Conservation (phyloP, 1,140 invertebrate genomes). For the Leguminivora glycinivorella region DNA sequence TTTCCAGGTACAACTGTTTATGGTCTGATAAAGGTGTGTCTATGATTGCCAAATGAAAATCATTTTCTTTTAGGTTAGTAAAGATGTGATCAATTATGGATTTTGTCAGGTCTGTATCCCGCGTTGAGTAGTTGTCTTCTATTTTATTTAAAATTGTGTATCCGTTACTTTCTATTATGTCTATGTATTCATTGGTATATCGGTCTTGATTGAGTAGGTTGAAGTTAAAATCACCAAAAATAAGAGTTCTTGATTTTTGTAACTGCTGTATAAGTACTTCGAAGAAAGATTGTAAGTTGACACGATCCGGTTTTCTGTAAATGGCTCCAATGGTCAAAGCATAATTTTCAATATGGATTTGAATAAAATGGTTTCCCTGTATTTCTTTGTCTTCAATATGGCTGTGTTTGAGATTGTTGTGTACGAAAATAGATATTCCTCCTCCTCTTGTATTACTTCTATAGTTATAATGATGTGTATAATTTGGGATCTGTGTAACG, state of each 20-base stretch:
- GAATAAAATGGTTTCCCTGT: neutral
- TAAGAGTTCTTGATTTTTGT: neutral
- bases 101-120: neutral
- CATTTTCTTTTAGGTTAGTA: neutral
- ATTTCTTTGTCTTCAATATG: neutral
- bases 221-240: slow-evolving; percentile 4
- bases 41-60: neutral
- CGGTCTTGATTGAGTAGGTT: neutral
- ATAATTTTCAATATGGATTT: neutral
- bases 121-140: neutral
- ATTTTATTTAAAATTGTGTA: neutral
- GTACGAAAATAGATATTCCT: neutral
- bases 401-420: too few species aligned
- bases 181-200: neutral
- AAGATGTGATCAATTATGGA: neutral
- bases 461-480: neutral
- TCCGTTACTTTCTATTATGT: neutral
- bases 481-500: neutral
- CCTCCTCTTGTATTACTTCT: neutral
- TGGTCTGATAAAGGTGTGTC: neutral
- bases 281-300: neutral
- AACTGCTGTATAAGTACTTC: neutral
- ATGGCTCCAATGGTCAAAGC: neutral
- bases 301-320: slow-evolving; percentile 1
- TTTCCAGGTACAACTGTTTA: neutral